Evolutionary conservation across 2,797 vertebrate species (phyloP).

Genomic region (Melanotaenia maccullochi): DNA sequence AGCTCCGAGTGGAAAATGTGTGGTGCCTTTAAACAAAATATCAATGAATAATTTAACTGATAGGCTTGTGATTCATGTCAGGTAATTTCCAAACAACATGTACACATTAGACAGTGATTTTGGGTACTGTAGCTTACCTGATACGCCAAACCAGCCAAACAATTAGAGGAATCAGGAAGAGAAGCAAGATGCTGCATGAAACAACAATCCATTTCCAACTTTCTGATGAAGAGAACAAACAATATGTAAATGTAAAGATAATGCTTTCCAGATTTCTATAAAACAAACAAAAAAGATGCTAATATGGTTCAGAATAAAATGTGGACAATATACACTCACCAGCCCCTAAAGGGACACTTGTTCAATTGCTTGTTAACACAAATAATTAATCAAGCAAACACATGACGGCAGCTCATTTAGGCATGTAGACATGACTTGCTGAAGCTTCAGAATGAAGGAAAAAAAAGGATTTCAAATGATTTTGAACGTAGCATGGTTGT

Average conservation of each 20-base stretch:
- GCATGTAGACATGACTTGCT: neutral
- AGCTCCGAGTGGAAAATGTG: conserved; percentile 28
- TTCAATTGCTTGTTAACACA: too few relatives aligned
- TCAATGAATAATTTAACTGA: conserved; percentile 5
- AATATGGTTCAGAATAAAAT: too few relatives aligned
- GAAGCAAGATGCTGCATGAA: conserved; percentile 47
- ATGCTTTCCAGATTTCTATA: too few relatives aligned
- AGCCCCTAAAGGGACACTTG: too few relatives aligned
- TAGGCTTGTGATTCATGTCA: conserved; percentile 11
- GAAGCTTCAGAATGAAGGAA: too few relatives aligned
- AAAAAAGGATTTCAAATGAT: too few relatives aligned
- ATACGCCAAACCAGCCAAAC: conserved; percentile 45
- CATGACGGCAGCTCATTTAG: too few relatives aligned
- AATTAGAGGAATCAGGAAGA: conserved; percentile 61
- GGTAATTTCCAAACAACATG: neutral
- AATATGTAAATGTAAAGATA: neutral
- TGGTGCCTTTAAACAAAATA: conserved; percentile 42
- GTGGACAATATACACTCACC: too few relatives aligned
- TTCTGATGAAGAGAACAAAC: conserved; percentile 50
- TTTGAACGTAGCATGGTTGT: too few relatives aligned
- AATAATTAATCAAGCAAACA: too few relatives aligned
- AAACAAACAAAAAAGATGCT: too few relatives aligned
- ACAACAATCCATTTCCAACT: conserved; percentile 66
- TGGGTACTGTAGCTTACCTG: conserved; percentile 47
- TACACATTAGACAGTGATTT: neutral